Percentiles rank a stretch among this genome's conserved stretches.
phyloP scores from a whole-genome alignment of 2,113 vertebrate species.

The Eretmochelys imbricata region DNA sequence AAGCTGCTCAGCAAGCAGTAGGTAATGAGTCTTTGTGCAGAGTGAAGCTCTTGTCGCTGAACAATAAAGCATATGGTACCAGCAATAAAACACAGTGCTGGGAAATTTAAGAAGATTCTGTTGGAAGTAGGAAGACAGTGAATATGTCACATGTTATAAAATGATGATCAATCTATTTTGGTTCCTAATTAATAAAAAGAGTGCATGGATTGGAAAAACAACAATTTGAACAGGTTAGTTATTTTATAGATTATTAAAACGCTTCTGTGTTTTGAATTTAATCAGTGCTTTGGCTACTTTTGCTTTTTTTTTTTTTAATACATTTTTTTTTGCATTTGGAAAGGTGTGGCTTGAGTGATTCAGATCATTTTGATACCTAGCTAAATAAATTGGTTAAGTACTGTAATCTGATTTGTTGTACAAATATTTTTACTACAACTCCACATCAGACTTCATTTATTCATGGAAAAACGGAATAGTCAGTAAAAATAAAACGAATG shows the following conservation, averaged over 20 bases:
- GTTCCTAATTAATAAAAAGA: conserved; percentile 83
- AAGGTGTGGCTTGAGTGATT: conserved; percentile 57
- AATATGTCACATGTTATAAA: conserved; percentile 76
- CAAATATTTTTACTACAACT: conserved; percentile 58
- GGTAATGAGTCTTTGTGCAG: conserved; percentile 99
- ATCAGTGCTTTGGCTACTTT: conserved; percentile 39
- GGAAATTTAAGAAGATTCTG: conserved; percentile 85
- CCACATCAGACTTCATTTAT: conserved; percentile 65
- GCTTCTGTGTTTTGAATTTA: conserved; percentile 68
- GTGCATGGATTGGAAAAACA: conserved; percentile 84
- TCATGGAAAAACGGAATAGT: conserved; percentile 62
- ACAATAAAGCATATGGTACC: conserved; percentile 94
- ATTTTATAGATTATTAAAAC: conserved; percentile 76
- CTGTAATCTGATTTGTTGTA: conserved; percentile 51
- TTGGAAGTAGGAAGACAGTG: conserved; percentile 76
- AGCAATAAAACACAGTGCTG: conserved; percentile 87
- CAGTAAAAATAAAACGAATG: conserved; percentile 62
- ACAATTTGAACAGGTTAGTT: conserved; percentile 92
- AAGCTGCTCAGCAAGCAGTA: conserved; percentile 91
- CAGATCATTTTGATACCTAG: conserved; percentile 47
- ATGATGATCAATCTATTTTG: conserved; percentile 77
- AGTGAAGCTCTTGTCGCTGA: conserved; percentile 87
- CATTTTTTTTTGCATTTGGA: conserved; percentile 48
- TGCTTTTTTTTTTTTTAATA: conserved; percentile 61
- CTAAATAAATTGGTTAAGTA: conserved; percentile 64